Percentiles rank a stretch among this genome's conserved stretches.
Conservation (phyloP, 37 sponge, comb jelly and placozoan species). For the Beroe forskalii region DNA sequence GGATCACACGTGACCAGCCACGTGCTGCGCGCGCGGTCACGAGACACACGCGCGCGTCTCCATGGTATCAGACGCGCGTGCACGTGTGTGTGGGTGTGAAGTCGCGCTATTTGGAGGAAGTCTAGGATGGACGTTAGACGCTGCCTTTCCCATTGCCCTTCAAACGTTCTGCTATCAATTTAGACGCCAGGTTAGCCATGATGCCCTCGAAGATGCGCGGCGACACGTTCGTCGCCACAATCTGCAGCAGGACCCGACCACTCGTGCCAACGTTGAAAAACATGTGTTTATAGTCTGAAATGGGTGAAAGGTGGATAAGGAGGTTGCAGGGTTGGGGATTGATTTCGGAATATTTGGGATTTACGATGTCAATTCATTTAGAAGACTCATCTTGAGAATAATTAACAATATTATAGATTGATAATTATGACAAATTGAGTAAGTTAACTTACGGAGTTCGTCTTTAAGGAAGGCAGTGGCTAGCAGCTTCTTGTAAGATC, state of each 20-base stretch:
- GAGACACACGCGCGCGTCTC: too few relatives aligned
- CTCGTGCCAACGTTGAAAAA: conserved; percentile 61
- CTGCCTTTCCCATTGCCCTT: conserved; percentile 58
- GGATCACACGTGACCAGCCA: too few relatives aligned
- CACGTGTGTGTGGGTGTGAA: too few relatives aligned
- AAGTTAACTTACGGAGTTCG: conserved; percentile 58
- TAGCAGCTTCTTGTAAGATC: conserved; percentile 58
- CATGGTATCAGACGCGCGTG: too few relatives aligned
- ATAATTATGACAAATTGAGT: too few relatives aligned
- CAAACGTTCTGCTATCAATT: conserved; percentile 60
- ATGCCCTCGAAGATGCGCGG: conserved; percentile 51
- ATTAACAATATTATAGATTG: too few relatives aligned
- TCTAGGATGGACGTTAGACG: conserved; percentile 22
- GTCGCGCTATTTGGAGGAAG: too few relatives aligned
- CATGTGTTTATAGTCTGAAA: conserved; percentile 62
- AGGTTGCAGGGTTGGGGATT: not conserved
- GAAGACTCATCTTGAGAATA: too few relatives aligned
- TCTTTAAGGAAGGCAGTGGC: conserved; percentile 60
- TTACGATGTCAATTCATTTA: too few relatives aligned
- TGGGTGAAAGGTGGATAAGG: not conserved
- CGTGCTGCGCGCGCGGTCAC: too few relatives aligned
- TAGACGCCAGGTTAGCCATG: conserved; percentile 52
- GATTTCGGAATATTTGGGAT: too few relatives aligned
- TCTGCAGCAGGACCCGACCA: conserved; percentile 15
- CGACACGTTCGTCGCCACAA: conserved; percentile 43